Base-by-base conservation (phyloP, 2,888 invertebrate genomes). In the Eudasyphora cyanicolor region DNA sequence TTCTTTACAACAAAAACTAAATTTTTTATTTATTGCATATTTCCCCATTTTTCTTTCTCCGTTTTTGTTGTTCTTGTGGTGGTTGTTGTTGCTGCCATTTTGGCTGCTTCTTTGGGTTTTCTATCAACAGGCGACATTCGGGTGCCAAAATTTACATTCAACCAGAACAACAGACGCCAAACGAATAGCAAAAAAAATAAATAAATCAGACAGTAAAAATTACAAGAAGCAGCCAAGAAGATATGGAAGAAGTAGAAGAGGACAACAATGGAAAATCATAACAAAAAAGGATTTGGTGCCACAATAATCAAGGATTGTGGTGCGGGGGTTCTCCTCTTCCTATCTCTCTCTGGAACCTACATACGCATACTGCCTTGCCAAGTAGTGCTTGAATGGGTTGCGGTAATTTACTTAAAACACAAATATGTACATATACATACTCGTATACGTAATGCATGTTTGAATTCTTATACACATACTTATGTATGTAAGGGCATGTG, bases 91-190 rank as follows among this genome's bases (percentile, higher is more conserved):
- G 51, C 27, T 17, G 21, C 1, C 54, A 3, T 21, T 24, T 38
- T 32, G 21, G 67, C 38, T 62, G 54, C 62, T 35, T 14, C 7
- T 60, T 57, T 57, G 57, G 57, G 2, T 57, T 14, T 29, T 42
- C 42, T 24, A 67, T 38, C 67, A 76, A 79, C 79, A 76, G 79
- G 60, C 82, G 79, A 76, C 82, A 74, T 69, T 79, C 60, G 69
- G 79, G 42, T 77, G 82, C 79, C 82, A 82, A 81, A 80, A 76
- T 57, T 35, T 54, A 79, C 79, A 79, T 42, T 67, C 79, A 82
- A 73, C 27, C 76, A 84, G 81, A 84, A 84, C 49, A 79, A 24
- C 60, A 79, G 81, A 76, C 67, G 67, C 67, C 67, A 64, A 64
- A 32, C 19, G 10, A 19, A 14, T 24, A 67, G 42, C 38, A 67